Evolutionary conservation across 2,113 vertebrate genomes (phyloP), one percentile per base, ranked within the genome.

Genomic region (Capra hircus): DNA sequence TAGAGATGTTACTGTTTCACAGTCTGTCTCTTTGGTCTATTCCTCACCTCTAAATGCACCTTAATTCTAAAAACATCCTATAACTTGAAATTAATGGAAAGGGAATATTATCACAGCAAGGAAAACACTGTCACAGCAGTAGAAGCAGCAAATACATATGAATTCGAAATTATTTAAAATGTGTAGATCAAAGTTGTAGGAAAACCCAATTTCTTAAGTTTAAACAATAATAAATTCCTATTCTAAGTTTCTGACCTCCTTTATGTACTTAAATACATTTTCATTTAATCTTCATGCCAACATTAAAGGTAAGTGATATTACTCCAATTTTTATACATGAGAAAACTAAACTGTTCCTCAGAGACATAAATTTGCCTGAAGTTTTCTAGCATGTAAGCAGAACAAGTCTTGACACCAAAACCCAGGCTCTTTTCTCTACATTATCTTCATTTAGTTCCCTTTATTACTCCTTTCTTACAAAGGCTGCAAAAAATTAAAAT

Each of bases 101-200:
- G 77, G 13, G 19, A 86, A 62, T 88, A 91, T 50, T 78, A 86
- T 74, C 40, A 78, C 43, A 95, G 59, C 27, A 95, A 96, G 55
- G 19, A 12, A 28, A 95, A 60, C 84, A 87, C 25, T 57, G 19
- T 85, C 27, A 45, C 62, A 89, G 62, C 50, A 59, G 48, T 10
- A 90, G 19, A 25, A 91, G 21, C 12, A 93, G 82, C 53, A 88
- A 89, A 78, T 59, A 88, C 10, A 19, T 6, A 43, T 52, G 52
- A 96, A 90, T 89, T 92, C 25, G 83, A 91, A 96, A 91, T 93
- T 23, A 95, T 89, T 95, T 77, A 77, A 96, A 2, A 94, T 33
- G 43, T n/a, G 83, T 0, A 88, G 15, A 33, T 62, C 43, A 60
- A 71, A 94, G 16, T 36, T 94, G 87, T 90, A 81, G 52, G 45